A percentile compares a stretch with the other conserved stretches of the same genome.
Evolutionary conservation across 1,140 invertebrate genomes (phyloP).

Genomic region (Lepidurus packardi): DNA sequence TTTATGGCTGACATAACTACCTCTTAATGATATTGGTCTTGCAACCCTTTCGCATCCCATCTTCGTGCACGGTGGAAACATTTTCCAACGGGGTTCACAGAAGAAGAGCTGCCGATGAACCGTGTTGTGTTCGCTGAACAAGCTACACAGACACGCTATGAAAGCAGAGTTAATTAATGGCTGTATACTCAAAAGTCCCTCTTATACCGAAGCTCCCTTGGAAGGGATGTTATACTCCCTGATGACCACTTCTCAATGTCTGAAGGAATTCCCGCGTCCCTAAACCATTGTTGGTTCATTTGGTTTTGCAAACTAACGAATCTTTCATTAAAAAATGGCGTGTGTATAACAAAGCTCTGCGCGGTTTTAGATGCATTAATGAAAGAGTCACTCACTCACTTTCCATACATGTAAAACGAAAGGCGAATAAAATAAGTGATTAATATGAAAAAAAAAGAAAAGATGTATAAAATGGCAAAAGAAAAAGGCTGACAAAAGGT

Average conservation of each 20-base stretch:
- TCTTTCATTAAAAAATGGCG: no score
- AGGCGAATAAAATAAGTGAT: background rate
- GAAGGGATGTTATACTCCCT: background rate
- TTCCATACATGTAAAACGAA: no score
- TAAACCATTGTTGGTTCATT: no score
- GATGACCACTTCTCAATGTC: no score
- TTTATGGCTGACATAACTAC: conserved; percentile 22
- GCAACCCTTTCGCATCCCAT: background rate
- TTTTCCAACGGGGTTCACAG: background rate
- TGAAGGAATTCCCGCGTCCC: no score
- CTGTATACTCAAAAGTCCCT: background rate
- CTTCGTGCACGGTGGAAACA: background rate
- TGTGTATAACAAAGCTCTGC: no score
- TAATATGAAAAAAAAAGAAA: background rate
- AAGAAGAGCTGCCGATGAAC: background rate
- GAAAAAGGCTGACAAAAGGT: background rate
- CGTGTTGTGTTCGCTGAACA: background rate
- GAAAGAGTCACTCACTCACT: no score
- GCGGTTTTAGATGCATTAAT: no score
- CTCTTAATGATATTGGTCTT: conserved; percentile 22
- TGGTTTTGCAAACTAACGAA: no score
- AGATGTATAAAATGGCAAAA: background rate
- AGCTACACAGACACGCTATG: background rate
- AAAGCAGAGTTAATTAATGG: background rate
- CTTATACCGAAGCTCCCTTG: background rate